Percentiles rank a stretch among this genome's conserved stretches.
Conservation (phyloP, 1,140 invertebrate genomes). For the Zaprionus taronus region DNA sequence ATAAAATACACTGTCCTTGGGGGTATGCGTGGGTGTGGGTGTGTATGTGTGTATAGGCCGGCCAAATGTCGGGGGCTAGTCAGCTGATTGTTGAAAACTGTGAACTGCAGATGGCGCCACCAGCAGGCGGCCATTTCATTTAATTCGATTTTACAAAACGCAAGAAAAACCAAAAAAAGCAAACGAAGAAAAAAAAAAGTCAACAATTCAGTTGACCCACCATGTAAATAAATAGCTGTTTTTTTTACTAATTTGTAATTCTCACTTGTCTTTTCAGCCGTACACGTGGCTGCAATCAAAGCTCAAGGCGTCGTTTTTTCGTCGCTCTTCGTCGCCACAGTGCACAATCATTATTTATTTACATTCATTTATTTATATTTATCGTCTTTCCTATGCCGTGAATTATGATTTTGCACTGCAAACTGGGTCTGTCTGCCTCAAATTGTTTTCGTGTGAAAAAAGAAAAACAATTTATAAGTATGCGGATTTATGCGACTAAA, state of each 20-base stretch:
- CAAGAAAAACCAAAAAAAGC: not conserved
- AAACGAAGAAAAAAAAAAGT: not conserved
- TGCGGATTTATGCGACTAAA: constrained; percentile 21
- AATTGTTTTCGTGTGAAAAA: constrained; percentile 10
- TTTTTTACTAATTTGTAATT: not conserved
- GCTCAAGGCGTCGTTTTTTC: constrained; percentile 17
- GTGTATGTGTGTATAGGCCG: not conserved
- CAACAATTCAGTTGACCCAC: not conserved
- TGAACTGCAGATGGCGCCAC: constrained; percentile 40
- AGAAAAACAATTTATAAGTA: constrained; percentile 15
- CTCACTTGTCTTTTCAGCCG: not conserved
- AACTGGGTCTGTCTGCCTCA: constrained; percentile 11
- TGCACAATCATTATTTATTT: constrained; percentile 25
- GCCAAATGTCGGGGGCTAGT: constrained; percentile 15
- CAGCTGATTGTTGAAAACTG: constrained; percentile 33
- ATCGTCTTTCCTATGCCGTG: constrained; percentile 9
- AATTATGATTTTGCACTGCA: constrained; percentile 34
- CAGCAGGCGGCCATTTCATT: constrained; percentile 1
- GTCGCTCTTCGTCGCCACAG: not conserved
- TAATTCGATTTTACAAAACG: constrained; percentile 39
- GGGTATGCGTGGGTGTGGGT: not conserved
- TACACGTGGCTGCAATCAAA: constrained; percentile 17
- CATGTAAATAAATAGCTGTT: not conserved
- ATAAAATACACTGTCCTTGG: constrained; percentile 10
- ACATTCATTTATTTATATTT: constrained; percentile 15